Base-by-base conservation (phyloP, 2,797 vertebrate genomes). In the Molothrus aeneus region DNA sequence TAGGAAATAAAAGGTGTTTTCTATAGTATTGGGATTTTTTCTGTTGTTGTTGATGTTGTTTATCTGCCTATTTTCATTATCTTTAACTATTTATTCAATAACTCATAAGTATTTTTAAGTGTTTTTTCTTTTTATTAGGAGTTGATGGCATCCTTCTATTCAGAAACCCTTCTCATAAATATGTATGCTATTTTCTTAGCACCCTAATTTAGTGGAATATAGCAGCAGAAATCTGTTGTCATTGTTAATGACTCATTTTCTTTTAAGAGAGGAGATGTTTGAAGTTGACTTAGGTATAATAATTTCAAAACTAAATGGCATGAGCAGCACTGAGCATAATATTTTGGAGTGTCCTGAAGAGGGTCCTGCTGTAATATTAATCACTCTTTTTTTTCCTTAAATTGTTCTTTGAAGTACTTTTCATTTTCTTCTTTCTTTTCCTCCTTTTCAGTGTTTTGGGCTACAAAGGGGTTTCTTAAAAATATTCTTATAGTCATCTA, bases 211-310 rank as follows among this genome's bases (percentile, higher is more conserved):
- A 93, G 38, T 80, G 59, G 53, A 70, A 72, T 75, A 29, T 72
- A 82, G 53, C 31, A 69, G 47, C 48, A 92, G 79, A 90, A 88
- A 59, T 60, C 51, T 93, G 50, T 83, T 96, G 51, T 48, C 17
- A 90, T 95, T 85, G 61, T 92, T 94, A 96, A 94, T 88, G 64
- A 92, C 69, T 90, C 68, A 79, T 80, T 93, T 66, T 95, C 82
- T 95, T 95, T 75, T 56, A 82, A 50, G 48, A 83, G 10, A 34
- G 7, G 34, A 93, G 69, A 38, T 61, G n/a, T 86, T 95, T 95
- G 92, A 96, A 92, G 64, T 92, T 78, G 47, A 56, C 45, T 69
- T 85, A 94, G 65, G 73, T 89, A 69, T 74, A 82, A 77, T 75
- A 69, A 94, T 96, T 95, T 93, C 48, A 90, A 43, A 60, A 80